phyloP scores from a whole-genome alignment of 1,140 invertebrate genomes.

The Tetraneura akinire region DNA sequence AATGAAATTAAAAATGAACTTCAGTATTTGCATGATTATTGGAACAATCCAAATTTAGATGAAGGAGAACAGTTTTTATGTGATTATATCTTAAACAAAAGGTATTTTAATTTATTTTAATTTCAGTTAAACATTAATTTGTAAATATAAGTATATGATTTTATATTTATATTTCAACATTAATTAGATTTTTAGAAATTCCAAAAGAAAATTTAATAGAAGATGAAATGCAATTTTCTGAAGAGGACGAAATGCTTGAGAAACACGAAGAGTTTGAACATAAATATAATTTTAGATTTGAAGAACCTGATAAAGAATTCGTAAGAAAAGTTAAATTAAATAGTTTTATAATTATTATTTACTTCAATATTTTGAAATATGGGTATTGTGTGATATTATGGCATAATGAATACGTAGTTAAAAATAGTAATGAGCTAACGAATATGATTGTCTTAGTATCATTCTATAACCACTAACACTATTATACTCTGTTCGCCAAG shows the following conservation, averaged over 20 bases:
- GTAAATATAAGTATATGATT: slow-evolving; percentile 15
- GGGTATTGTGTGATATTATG: no score
- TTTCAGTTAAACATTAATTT: background rate
- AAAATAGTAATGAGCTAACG: no score
- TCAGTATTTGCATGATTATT: slow-evolving; percentile 78
- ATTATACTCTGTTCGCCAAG: no score
- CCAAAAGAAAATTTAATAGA: slow-evolving; percentile 70
- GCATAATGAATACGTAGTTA: no score
- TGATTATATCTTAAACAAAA: slow-evolving; percentile 91
- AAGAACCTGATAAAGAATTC: slow-evolving; percentile 94
- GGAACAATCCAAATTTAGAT: slow-evolving; percentile 80
- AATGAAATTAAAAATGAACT: slow-evolving; percentile 67
- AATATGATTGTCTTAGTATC: no score
- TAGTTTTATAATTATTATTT: no score
- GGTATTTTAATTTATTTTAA: slow-evolving; percentile 60
- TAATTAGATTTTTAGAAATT: slow-evolving; percentile 61
- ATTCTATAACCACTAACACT: no score
- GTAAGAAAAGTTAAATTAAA: no score
- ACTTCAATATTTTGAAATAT: no score
- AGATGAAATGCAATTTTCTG: slow-evolving; percentile 65
- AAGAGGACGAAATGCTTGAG: slow-evolving; percentile 72
- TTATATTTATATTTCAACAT: background rate
- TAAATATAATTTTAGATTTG: slow-evolving; percentile 95
- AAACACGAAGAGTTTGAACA: slow-evolving; percentile 90
- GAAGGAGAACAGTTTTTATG: slow-evolving; percentile 84